These are phyloP conservation scores for Oedothorax gibbosus DNA, from an alignment of 1,140 invertebrate species.

Conservation along the genomic window DNA sequence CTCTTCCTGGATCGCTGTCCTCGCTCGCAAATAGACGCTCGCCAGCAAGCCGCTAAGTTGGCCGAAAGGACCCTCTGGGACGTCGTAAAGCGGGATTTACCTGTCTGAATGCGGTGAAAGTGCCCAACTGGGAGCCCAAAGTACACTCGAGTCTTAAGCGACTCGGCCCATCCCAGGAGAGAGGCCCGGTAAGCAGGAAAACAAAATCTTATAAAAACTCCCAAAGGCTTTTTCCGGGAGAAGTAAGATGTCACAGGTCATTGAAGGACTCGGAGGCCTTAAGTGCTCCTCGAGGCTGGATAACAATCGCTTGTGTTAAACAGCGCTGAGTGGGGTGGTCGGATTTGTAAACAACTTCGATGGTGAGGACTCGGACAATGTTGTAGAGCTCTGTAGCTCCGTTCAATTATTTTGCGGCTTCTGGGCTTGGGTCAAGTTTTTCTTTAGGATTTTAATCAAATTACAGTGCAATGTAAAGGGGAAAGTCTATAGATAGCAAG, in stretches of 20 bases:
- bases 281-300: conserved; percentile 50
- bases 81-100: conserved; percentile 59
- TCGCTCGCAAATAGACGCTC: conserved; percentile 26
- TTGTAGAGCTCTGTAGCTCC: no score
- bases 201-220: conserved; percentile 59
- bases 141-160: conserved; percentile 51
- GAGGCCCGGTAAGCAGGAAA: conserved; percentile 41
- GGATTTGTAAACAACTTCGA: conserved; percentile 13
- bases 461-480: no score
- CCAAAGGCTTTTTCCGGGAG: conserved; percentile 47
- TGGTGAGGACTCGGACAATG: no score
- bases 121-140: conserved; percentile 38
- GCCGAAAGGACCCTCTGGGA: conserved; percentile 50
- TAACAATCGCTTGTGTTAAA: conserved; percentile 58
- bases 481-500: no score
- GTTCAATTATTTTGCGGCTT: no score
- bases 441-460: no score
- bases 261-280: conserved; percentile 43
- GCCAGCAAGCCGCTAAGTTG: conserved; percentile 56
- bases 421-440: no score
- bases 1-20: conserved; percentile 13
- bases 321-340: conserved; percentile 26
- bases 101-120: conserved; percentile 45
- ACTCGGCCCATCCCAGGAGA: conserved; percentile 36
- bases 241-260: conserved; percentile 60